Percentiles rank a stretch among this genome's conserved stretches.
Conservation (phyloP, 2,797 vertebrate species). For the Xiphophorus birchmanni region DNA sequence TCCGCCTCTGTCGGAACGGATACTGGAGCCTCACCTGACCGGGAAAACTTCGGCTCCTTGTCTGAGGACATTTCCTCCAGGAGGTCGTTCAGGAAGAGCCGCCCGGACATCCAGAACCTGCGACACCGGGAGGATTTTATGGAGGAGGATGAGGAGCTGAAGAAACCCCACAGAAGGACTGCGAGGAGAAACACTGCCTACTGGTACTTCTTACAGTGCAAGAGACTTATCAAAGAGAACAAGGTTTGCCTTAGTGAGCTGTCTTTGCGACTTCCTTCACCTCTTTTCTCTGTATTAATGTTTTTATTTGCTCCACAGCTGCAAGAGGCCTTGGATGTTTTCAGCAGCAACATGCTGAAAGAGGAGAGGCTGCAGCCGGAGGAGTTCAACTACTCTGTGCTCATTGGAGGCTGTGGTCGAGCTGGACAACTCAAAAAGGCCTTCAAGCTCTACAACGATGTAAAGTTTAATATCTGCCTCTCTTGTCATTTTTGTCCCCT, state of each 20-base stretch:
- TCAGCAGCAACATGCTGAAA: constrained; percentile 90
- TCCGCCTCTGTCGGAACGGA: constrained; percentile 14
- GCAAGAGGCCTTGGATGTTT: constrained; percentile 88
- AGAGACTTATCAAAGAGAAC: constrained; percentile 85
- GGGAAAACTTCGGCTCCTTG: constrained; percentile 78
- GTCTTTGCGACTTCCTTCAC: neutral
- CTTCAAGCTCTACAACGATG: constrained; percentile 93
- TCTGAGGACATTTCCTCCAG: constrained; percentile 80
- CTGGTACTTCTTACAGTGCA: constrained; percentile 94
- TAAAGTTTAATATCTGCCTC: constrained; percentile 44
- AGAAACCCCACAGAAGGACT: constrained; percentile 20
- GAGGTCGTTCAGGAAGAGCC: constrained; percentile 82
- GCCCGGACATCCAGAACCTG: constrained; percentile 70
- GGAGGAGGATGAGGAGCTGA: constrained; percentile 25
- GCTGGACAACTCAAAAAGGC: constrained; percentile 90
- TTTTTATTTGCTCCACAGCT: constrained; percentile 73
- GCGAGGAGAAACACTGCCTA: constrained; percentile 84
- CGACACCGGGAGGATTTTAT: constrained; percentile 25
- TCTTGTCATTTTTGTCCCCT: neutral
- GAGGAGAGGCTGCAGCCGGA: constrained; percentile 85
- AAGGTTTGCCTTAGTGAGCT: constrained; percentile 77
- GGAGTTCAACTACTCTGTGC: constrained; percentile 90
- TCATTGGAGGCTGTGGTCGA: constrained; percentile 93
- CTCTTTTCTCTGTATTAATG: neutral
- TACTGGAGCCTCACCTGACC: neutral